A percentile compares a stretch with the other conserved stretches of the same genome.
Evolutionary conservation across 2,888 invertebrate genomes (phyloP).

Genomic region (Tuberolachnus salignus): DNA sequence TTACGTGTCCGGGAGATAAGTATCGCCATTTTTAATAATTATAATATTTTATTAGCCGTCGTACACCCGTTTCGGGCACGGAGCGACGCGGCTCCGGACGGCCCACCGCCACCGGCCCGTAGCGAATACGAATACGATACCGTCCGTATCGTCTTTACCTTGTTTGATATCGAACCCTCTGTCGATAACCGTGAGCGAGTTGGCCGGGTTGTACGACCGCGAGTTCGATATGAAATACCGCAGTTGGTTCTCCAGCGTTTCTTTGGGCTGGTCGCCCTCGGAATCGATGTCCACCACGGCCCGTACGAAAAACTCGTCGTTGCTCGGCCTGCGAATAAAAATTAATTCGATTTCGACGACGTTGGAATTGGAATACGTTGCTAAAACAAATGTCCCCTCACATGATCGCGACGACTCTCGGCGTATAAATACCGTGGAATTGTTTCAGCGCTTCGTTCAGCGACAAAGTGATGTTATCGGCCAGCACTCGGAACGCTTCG

Average conservation of each 20-base stretch:
- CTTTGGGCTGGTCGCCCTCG: conserved; percentile 7
- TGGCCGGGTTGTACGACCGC: conserved; percentile 22
- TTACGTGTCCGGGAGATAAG: too few relatives aligned
- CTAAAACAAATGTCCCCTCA: not conserved
- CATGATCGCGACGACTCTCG: conserved; percentile 43
- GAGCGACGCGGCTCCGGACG: too few relatives aligned
- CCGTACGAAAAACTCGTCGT: conserved; percentile 30
- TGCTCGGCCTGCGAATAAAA: conserved; percentile 22
- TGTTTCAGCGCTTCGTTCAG: conserved; percentile 23
- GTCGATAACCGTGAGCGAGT: conserved; percentile 26
- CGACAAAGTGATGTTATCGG: conserved; percentile 28
- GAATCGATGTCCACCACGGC: conserved; percentile 34
- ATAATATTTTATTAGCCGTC: too few relatives aligned
- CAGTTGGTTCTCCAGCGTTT: conserved; percentile 16
- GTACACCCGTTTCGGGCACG: too few relatives aligned
- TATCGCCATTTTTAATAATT: too few relatives aligned
- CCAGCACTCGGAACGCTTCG: conserved; percentile 30
- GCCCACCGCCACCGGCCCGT: too few relatives aligned
- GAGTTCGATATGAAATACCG: conserved; percentile 39
- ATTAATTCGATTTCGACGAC: not conserved
- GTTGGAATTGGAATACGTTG: too few relatives aligned
- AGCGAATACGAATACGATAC: conserved; percentile 1
- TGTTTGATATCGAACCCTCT: conserved; percentile 24
- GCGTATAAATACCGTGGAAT: not conserved
- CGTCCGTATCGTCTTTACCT: conserved; percentile 20